Base-by-base conservation (phyloP, 2,888 invertebrate genomes). In the Clanis bilineata region DNA sequence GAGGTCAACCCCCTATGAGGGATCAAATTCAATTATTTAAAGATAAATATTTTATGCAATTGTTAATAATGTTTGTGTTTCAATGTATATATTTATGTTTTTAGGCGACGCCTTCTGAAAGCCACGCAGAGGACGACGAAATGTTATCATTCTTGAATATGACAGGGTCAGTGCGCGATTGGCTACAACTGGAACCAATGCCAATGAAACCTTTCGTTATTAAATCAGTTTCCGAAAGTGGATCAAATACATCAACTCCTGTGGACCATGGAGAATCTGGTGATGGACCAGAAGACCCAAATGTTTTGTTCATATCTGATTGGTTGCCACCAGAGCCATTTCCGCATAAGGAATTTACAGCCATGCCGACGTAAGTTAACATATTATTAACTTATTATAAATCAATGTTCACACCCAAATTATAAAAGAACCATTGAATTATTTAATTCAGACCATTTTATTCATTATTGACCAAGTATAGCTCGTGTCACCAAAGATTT, bases 241-340 rank as follows among this genome's bases (percentile, higher is more conserved):
- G 57, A 1, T 64, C 73, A 0, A 70, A 76, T 0, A 73, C 79
- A 0, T 65, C 71, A 3, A 64, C 70, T 0, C 69, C 74, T 0
- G 64, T 68, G 2, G 76, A 75, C 12, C 56, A 43, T 47, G 72
- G 77, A 3, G 72, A 75, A 7, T 9, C 57, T 7, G 57, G 56
- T 10, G 62, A 66, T 2, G 39, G 21, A 0, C 36, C 56, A 4
- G 73, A 72, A 21, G n/a, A 66, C 32, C 65, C 75, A 0, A 77
- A 81, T 59, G 80, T 85, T 0, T 67, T 90, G 12, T 86, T 84
- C 59, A 82, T 91, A 66, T 80, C 86, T 0, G 90, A 93, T 57
- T 96, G 96, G 96, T 71, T 93, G 55, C 93, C 94, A 2, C 79
- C 95, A 0, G 89, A 90, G 57, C 86, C 92, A 0, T 85, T 95